Evolutionary conservation across 2,888 invertebrate species (phyloP).

Genomic region (Colostygia pectinataria): DNA sequence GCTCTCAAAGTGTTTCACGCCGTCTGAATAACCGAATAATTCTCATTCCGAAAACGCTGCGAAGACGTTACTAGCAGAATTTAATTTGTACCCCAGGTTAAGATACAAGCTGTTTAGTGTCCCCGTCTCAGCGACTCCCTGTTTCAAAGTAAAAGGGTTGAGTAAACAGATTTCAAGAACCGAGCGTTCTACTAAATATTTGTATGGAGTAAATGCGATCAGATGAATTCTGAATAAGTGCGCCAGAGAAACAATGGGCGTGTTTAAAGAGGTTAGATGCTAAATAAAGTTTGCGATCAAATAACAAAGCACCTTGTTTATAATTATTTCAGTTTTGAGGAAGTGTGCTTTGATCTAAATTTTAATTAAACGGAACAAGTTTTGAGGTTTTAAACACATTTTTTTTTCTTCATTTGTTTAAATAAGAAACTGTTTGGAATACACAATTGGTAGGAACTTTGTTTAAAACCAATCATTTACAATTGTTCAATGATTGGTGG

Average conservation of each 20-base stretch:
- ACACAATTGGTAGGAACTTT: too few relatives aligned
- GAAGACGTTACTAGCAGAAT: constrained; percentile 38
- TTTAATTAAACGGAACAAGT: too few relatives aligned
- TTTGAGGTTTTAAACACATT: too few relatives aligned
- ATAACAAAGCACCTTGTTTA: background rate
- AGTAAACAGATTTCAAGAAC: constrained; percentile 43
- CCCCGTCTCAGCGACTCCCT: constrained; percentile 39
- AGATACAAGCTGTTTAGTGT: constrained; percentile 57
- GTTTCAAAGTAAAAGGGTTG: constrained; percentile 43
- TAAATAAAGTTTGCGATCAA: constrained; percentile 8
- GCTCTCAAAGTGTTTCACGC: constrained; percentile 8
- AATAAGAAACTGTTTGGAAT: too few relatives aligned
- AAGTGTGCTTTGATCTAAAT: too few relatives aligned
- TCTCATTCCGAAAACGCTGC: constrained; percentile 14
- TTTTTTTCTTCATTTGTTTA: too few relatives aligned
- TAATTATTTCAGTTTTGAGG: too few relatives aligned
- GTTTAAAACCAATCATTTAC: too few relatives aligned
- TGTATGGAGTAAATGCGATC: constrained; percentile 35
- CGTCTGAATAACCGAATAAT: constrained; percentile 15
- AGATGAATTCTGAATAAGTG: constrained; percentile 22
- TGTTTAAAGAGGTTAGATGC: constrained; percentile 12
- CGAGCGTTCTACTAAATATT: constrained; percentile 40
- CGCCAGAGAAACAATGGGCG: constrained; percentile 10
- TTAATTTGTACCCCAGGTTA: constrained; percentile 57
- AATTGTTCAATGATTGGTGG: too few relatives aligned